Evolutionary conservation across 1,140 invertebrate genomes (phyloP), one percentile per base, ranked within the genome.

Genomic region (Armadillidium nasatum): DNA sequence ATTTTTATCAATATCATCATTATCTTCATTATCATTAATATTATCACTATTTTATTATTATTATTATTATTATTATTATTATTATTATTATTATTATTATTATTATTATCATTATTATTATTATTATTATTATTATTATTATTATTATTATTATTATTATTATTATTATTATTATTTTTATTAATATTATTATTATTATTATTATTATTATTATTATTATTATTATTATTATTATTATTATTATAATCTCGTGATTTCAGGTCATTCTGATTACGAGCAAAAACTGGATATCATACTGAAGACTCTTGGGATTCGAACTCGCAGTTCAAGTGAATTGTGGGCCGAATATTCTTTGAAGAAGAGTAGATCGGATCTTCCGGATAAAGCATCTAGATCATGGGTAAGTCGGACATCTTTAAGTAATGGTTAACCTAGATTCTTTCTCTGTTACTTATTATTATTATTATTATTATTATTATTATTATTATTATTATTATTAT

Each of bases 181-280:
- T 21, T 21, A 72, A 46, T 21, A n/a, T 19, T 21, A 11, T 44
- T 22, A 22, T 66, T 66, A 66, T n/a, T 66, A 66, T 22, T 19
- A n/a, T n/a, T 66, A 73, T 54, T 23, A n/a, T 19, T 10, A 54
- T 43, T n/a, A 15, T n/a, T 46, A 43, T 22, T 33, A 13, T 19
- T 44, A n/a, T 44, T 11, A 22, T 19, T 19, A 43, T 72, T n/a
- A 3, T 21, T 10, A 54, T 76, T 76, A 43, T 33, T 11, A 67
- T 21, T 72, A 22, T 70, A 66, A 81, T 76, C 75, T 79, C 76
- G 54, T 33, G 85, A 82, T 84, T 81, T 84, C 67, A 83, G 88
- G 87, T 73, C 89, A 88, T 82, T 86, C 87, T 82, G 90, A 91
- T 80, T 91, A 91, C 83, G 85, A 86, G 19, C 86, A 87, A n/a